Percentiles rank a stretch among this genome's conserved stretches.
phyloP scores from a whole-genome alignment of 2,888 invertebrate species.

The Trachelus stipa region DNA sequence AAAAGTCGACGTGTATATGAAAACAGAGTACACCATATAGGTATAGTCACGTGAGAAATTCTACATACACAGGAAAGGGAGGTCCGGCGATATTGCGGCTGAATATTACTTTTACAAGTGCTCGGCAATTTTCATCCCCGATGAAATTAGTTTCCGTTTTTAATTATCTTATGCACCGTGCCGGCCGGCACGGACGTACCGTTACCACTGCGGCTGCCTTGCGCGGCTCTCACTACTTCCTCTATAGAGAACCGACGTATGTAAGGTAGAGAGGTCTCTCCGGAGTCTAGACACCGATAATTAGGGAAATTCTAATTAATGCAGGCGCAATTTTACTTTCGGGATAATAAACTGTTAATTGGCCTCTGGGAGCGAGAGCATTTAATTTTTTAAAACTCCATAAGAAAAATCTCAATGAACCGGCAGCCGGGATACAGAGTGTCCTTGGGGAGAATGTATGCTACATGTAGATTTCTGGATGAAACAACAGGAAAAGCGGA shows the following conservation, averaged over 20 bases:
- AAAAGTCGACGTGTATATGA: too few relatives aligned
- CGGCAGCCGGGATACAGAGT: too few relatives aligned
- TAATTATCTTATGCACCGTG: slow-evolving; percentile 35
- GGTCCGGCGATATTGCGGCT: slow-evolving; percentile 22
- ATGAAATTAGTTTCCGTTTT: slow-evolving; percentile 49
- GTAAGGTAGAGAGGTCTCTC: neutral
- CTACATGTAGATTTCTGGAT: neutral
- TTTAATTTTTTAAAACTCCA: too few relatives aligned
- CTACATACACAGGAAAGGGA: neutral
- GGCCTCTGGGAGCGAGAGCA: too few relatives aligned
- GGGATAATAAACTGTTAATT: too few relatives aligned
- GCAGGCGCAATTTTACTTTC: neutral
- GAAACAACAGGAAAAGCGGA: slow-evolving; percentile 17
- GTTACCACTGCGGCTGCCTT: too few relatives aligned
- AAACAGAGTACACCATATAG: too few relatives aligned
- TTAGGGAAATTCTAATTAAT: slow-evolving; percentile 4
- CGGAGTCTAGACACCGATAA: slow-evolving; percentile 5
- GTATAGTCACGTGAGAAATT: too few relatives aligned
- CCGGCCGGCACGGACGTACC: neutral
- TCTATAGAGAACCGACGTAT: neutral
- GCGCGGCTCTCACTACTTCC: neutral
- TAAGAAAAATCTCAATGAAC: too few relatives aligned
- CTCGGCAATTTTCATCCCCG: slow-evolving; percentile 32
- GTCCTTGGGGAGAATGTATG: too few relatives aligned
- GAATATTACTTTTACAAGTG: slow-evolving; percentile 41